Percentiles rank a stretch among this genome's conserved stretches.
These are phyloP conservation scores for Sebastes ruberrimus DNA, from an alignment of 2,797 vertebrate genomes.

Conservation along the genomic window DNA sequence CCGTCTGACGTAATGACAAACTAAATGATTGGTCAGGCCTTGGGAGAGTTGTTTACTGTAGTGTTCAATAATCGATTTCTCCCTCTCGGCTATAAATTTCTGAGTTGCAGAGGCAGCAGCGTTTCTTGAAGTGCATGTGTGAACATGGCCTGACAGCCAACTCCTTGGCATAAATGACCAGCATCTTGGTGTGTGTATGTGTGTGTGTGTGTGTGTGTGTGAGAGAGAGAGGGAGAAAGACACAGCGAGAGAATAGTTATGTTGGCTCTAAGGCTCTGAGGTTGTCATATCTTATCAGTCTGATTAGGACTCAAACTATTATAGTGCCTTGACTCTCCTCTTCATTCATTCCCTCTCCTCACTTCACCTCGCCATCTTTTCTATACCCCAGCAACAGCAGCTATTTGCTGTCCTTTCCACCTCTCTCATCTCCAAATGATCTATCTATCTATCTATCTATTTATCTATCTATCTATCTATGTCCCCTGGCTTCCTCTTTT, in stretches of 20 bases:
- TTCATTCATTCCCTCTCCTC: slow-evolving; percentile 43
- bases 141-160: slow-evolving; percentile 39
- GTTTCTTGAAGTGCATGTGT: slow-evolving; percentile 43
- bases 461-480: neutral
- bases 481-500: neutral
- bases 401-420: neutral
- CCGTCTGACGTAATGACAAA: slow-evolving; percentile 1
- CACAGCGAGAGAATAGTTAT: slow-evolving; percentile 18
- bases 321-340: slow-evolving; percentile 43
- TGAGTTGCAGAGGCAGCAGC: slow-evolving; percentile 23
- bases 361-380: slow-evolving; percentile 32
- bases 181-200: slow-evolving; percentile 13
- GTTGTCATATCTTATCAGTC: slow-evolving; percentile 67
- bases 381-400: slow-evolving; percentile 2
- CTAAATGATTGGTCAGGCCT: slow-evolving; percentile 18
- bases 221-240: neutral
- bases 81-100: slow-evolving; percentile 15
- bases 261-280: slow-evolving; percentile 54
- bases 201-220: neutral
- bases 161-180: slow-evolving; percentile 41
- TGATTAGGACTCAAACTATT: slow-evolving; percentile 71
- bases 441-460: neutral
- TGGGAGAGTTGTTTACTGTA: slow-evolving; percentile 14
- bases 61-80: slow-evolving; percentile 32
- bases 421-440: too few relatives aligned